Conservation (phyloP, 1,140 invertebrate species). For the Rhyacophila brunnea region DNA sequence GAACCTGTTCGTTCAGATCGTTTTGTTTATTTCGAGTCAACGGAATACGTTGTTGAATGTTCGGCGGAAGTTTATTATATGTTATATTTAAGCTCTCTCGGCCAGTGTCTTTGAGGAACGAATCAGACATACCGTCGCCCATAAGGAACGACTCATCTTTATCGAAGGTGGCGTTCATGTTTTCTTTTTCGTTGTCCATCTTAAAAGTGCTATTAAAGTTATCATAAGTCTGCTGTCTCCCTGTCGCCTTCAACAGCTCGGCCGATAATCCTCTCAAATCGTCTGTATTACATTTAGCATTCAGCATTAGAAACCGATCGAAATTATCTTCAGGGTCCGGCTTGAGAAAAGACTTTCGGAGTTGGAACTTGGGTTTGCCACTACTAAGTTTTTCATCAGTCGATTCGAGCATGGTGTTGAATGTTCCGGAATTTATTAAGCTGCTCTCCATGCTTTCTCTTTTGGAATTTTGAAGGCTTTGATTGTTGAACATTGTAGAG, state of each 20-base stretch:
- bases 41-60: not conserved
- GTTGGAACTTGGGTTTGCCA: constrained; percentile 31
- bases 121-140: constrained; percentile 31
- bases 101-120: constrained; percentile 34
- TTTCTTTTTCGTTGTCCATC: constrained; percentile 42
- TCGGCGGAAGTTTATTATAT: constrained; percentile 41
- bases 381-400: constrained; percentile 25
- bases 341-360: constrained; percentile 31
- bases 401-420: constrained; percentile 39
- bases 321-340: constrained; percentile 27
- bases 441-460: constrained; percentile 44
- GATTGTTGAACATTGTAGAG: constrained; percentile 40
- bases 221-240: constrained; percentile 27
- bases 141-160: constrained; percentile 44
- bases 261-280: constrained; percentile 29
- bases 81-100: constrained; percentile 48
- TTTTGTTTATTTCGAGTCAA: constrained; percentile 6
- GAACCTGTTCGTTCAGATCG: constrained; percentile 41
- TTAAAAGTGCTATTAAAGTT: constrained; percentile 44
- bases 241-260: constrained; percentile 14
- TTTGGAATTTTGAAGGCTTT: constrained; percentile 38
- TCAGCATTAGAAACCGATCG: constrained; percentile 28
- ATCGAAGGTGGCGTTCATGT: constrained; percentile 41
- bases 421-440: constrained; percentile 52
- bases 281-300: constrained; percentile 32